A percentile compares a stretch with the other conserved stretches of the same genome.
Evolutionary conservation across 2,797 vertebrate genomes (phyloP).

Genomic region (Threskiornis aethiopicus): DNA sequence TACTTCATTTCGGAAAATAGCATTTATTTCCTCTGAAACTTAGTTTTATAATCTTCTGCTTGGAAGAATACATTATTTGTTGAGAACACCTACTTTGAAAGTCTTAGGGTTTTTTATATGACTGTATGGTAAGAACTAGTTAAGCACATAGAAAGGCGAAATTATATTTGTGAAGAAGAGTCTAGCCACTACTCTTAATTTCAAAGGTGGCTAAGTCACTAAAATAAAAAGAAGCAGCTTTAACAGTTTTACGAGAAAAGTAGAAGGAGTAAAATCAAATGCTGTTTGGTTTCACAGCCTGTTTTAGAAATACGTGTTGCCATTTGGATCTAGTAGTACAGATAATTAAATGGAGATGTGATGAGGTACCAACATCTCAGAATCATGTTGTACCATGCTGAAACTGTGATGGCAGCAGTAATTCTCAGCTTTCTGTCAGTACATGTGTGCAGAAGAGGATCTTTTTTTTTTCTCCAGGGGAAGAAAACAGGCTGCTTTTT

Average conservation of each 20-base stretch:
- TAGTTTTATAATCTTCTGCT: background rate
- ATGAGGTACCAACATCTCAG: background rate
- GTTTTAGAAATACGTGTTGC: background rate
- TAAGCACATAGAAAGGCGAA: background rate
- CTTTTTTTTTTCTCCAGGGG: background rate
- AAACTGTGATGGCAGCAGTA: background rate
- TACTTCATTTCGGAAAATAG: background rate
- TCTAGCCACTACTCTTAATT: background rate
- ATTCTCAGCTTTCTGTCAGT: background rate
- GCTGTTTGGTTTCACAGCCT: background rate
- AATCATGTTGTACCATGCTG: background rate
- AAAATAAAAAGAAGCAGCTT: background rate
- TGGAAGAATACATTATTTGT: background rate
- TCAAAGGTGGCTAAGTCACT: background rate
- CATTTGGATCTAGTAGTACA: background rate
- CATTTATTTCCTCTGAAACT: background rate
- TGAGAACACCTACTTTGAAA: constrained; percentile 1
- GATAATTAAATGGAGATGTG: background rate
- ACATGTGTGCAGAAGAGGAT: background rate
- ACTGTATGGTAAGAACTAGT: background rate
- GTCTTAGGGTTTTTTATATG: background rate
- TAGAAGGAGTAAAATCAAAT: background rate
- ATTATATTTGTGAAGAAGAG: background rate
- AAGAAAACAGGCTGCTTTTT: background rate
- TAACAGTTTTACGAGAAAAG: background rate